Evolutionary conservation across 2,113 vertebrate species (phyloP), one percentile per base, ranked within the genome.

Genomic region (Triplophysa dalaica): DNA sequence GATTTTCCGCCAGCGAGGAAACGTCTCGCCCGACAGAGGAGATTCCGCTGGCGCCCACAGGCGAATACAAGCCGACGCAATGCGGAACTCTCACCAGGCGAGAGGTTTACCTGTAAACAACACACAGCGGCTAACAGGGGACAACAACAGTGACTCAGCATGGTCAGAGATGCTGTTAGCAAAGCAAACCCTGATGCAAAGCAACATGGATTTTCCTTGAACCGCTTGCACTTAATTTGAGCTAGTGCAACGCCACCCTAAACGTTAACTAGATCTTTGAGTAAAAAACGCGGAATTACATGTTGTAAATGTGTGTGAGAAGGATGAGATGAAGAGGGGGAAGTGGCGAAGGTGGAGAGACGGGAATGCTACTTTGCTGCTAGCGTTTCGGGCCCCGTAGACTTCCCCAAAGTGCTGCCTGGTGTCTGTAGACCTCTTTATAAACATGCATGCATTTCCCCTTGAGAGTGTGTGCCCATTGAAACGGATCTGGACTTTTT

Each of bases 31-130:
- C 94, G 81, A 93, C 93, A 19, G 98, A 99, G 93, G 96, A 98
- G 93, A 99, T 99, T 85, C 98, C 98, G 75, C 93, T 99, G 80
- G 95, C 96, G 56, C 96, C 97, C 78, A 96, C 97, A 41, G 97
- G 96, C 91, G 98, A 98, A 88, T 98, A 98, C 92, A 98, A 99
- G 93, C 95, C 98, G 90, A 95, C 96, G 70, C 94, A 97, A 86
- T 97, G 97, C 88, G 97, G 94, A 80, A 98, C 97, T 82, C 94
- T 99, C 88, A 98, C 96, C 84, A 96, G 98, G 91, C 96, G 97
- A 91, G 98, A 99, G 94, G 98, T 99, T 83, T 99, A 99, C 90
- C 96, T 99, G 96, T 99, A 95, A 95, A 77, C 8, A 16, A 56
- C 69, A 48, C 66, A 12, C 33, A 2, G 3, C 61, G 14, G 24